phyloP scores from a whole-genome alignment of 23 tunicate species.

The Ascidia mentula region DNA sequence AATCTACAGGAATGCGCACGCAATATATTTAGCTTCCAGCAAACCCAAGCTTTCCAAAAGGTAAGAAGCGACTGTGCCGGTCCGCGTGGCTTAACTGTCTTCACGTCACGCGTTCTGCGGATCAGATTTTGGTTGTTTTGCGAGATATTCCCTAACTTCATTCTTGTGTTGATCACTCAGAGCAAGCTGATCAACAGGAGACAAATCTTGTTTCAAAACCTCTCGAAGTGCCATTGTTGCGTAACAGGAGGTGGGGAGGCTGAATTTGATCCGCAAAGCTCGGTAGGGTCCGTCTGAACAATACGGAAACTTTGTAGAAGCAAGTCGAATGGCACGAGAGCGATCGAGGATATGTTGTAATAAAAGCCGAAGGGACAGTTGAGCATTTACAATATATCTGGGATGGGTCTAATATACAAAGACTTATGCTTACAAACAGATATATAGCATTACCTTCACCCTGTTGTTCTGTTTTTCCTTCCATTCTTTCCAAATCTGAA shows the following conservation, averaged over 20 bases:
- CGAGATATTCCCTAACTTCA: not conserved
- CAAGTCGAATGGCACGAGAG: too few species aligned
- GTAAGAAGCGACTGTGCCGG: too few species aligned
- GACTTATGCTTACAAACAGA: too few species aligned
- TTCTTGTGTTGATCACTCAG: conserved; percentile 47
- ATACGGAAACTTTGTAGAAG: too few species aligned
- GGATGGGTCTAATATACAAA: not conserved
- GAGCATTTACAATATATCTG: too few species aligned
- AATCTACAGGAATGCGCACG: too few species aligned
- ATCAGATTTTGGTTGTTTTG: too few species aligned
- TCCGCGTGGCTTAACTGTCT: not conserved
- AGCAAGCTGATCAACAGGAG: conserved; percentile 30
- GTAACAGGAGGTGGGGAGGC: conserved; percentile 62
- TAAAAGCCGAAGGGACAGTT: too few species aligned
- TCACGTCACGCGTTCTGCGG: not conserved
- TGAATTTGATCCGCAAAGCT: conserved; percentile 37
- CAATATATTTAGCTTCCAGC: too few species aligned
- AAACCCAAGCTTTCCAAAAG: too few species aligned
- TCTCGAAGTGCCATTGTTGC: conserved; percentile 89
- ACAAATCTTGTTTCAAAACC: conserved; percentile 61
- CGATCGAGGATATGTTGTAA: too few species aligned
- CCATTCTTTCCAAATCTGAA: conserved; percentile 49
- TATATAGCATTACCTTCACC: conserved; percentile 4
- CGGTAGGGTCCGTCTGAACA: conserved; percentile 51
- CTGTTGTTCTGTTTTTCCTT: not conserved